A percentile compares a stretch with the other conserved stretches of the same genome.
These are phyloP conservation scores for Poeciliopsis turrubarensis DNA, from an alignment of 2,113 vertebrate species.

Conservation along the genomic window DNA sequence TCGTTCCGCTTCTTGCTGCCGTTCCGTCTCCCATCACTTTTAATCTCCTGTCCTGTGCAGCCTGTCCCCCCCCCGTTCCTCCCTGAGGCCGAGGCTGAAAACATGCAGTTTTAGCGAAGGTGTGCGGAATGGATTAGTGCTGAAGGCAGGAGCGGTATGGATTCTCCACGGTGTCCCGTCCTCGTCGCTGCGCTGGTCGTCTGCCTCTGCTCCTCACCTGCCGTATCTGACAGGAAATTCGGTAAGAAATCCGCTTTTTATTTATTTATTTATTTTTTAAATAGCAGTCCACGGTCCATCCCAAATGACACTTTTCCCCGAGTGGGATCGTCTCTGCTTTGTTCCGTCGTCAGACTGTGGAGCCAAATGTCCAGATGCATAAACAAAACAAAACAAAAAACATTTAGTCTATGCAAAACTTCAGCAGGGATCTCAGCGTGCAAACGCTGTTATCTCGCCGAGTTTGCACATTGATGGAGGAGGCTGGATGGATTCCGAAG, in stretches of 20 bases:
- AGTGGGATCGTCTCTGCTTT: too few relatives aligned
- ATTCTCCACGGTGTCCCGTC: constrained; percentile 65
- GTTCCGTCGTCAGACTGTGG: not conserved
- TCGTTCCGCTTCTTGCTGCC: not conserved
- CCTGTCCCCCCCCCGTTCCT: constrained; percentile 8
- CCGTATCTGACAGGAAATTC: constrained; percentile 70
- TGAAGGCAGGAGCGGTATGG: constrained; percentile 63
- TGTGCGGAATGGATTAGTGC: constrained; percentile 64
- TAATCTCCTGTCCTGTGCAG: constrained; percentile 13
- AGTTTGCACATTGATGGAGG: not conserved
- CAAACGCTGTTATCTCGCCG: constrained; percentile 4
- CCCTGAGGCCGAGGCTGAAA: constrained; percentile 2
- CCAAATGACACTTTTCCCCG: too few relatives aligned
- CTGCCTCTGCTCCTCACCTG: constrained; percentile 64
- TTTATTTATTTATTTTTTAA: too few relatives aligned
- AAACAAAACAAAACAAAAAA: not conserved
- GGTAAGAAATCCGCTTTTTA: constrained; percentile 66
- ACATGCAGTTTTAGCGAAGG: constrained; percentile 64
- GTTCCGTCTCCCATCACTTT: not conserved
- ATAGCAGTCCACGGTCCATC: too few relatives aligned
- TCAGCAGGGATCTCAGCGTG: constrained; percentile 1
- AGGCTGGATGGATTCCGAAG: constrained; percentile 10
- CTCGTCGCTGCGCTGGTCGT: constrained; percentile 68
- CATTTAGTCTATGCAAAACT: constrained; percentile 38
- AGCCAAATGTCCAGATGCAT: not conserved